phyloP scores from a whole-genome alignment of 2,113 vertebrate genomes.

The Pyxicephalus adspersus region DNA sequence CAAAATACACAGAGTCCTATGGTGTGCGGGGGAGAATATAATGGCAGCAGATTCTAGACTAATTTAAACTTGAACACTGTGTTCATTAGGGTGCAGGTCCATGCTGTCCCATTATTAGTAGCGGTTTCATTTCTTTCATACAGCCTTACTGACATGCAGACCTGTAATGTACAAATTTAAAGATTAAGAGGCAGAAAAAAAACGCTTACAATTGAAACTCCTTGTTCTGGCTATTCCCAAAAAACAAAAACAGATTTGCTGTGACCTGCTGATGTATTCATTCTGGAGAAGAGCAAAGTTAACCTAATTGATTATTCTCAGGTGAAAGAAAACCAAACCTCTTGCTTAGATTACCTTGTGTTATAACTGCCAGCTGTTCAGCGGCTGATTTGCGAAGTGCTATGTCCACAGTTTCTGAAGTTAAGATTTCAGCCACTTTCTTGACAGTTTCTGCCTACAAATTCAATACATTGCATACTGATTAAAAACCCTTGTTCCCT shows the following conservation, averaged over 20 bases:
- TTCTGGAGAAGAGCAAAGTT: constrained; percentile 20
- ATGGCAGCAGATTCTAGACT: too few relatives aligned
- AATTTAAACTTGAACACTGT: too few relatives aligned
- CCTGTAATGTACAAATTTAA: too few relatives aligned
- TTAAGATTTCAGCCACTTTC: constrained; percentile 85
- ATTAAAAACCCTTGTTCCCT: background rate
- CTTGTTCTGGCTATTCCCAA: background rate
- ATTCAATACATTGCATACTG: constrained; percentile 53
- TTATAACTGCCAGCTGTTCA: constrained; percentile 88
- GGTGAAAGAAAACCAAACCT: constrained; percentile 15
- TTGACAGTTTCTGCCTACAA: constrained; percentile 86
- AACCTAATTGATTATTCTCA: constrained; percentile 19
- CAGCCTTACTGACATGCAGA: too few relatives aligned
- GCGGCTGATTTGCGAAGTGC: constrained; percentile 86
- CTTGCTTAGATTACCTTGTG: constrained; percentile 81
- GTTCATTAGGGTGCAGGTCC: too few relatives aligned
- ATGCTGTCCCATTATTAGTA: too few relatives aligned
- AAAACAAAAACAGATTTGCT: constrained; percentile 24
- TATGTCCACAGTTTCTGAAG: constrained; percentile 84
- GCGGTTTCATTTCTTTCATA: too few relatives aligned
- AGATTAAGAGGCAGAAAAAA: background rate
- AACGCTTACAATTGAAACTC: constrained; percentile 22
- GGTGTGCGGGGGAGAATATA: too few relatives aligned
- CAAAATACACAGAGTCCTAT: too few relatives aligned
- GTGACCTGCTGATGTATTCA: background rate